Evolutionary conservation across 2,797 vertebrate species (phyloP), one percentile per base, ranked within the genome.

Genomic region (Capromys pilorides): DNA sequence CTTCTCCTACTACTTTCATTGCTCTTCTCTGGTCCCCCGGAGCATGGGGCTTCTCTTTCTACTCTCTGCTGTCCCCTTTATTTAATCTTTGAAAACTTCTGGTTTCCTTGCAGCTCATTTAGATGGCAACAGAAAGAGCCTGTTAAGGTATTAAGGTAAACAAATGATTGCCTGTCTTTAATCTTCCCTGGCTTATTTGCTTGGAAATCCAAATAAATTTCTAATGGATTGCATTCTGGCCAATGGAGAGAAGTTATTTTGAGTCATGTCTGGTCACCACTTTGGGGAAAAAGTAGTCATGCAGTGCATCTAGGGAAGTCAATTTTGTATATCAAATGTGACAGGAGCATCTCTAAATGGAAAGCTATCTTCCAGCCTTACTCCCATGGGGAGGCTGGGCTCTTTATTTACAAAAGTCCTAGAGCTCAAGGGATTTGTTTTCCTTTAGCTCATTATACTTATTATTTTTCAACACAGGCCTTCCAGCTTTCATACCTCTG

Each of bases 401-500:
- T 67, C 71, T 86, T 96, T 95, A 88, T 88, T 95, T 96, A 96
- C 71, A 94, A 95, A 94, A 84, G 4, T 66, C 67, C 39, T 28
- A 39, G 9, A 57, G 11, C 77, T 95, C 87, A 2, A 85, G 57
- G 86, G 85, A 93, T 89, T 95, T 95, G 36, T 71, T 94, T 88
- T 78, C 45, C 95, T 94, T 88, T 41, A 85, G 36, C 41, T 94
- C 78, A 85, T 95, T 95, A 90, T 88, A 93, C 45, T 33, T 86
- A 75, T 57, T 62, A 22, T 88, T 96, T 95, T 45, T 80, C 57
- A 41, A 77, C 45, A 16, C 2, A 39, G 21, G 7, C 22, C 57
- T 88, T 59, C 18, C 16, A 80, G 64, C 59, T 84, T 86, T 95
- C 26, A 62, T 59, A 83, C 94, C 86, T 94, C 69, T 51, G 6